Evolutionary conservation across 2,888 invertebrate genomes (phyloP), one percentile per base, ranked within the genome.

Genomic region (Aspidiotus destructor): DNA sequence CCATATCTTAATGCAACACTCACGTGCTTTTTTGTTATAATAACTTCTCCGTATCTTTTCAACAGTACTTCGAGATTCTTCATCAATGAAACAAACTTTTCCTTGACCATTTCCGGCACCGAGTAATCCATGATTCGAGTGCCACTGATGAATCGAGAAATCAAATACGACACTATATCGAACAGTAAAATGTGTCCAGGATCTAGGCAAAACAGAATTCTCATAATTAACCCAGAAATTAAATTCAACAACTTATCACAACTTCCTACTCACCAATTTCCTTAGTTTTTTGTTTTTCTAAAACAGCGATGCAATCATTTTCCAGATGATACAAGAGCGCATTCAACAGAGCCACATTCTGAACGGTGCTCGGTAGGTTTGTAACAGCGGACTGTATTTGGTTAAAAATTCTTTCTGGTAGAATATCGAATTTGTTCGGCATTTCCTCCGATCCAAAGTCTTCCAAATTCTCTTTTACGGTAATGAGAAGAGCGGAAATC

Each of bases 101-200:
- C n/a, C 13, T 60, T 55, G 13, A 64, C 60, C 7, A 64, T 10
- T n/a, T 64, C 64, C 16, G 69, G 69, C 9, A 69, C 63, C 3
- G 60, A 55, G 17, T 69, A 64, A 69, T 69, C 69, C n/a, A 63
- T 57, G 1, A 69, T 58, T 48, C 69, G 52, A 13, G 69, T 63
- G n/a, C 69, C 64, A 10, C 48, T 54, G 17, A 69, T 44, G 53
- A 69, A 68, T 41, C 60, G 28, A 28, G 68, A 53, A 10, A 53
- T 60, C 7, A 68, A 41, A 13, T 53, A 68, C 1, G 60, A 48
- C 41, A 68, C 52, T 10, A 68, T 41, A 52, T 61, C 61, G 40
- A 60, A 68, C 40, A 61, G 8, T 8, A 68, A 53, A 2, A 28
- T 17, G 16, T 28, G 28, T 53, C 41, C 44, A 8, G 41, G 44